These are phyloP conservation scores for Phenganax stokvisi DNA, from an alignment of 92 coral and sea anemone species.

Conservation along the genomic window DNA sequence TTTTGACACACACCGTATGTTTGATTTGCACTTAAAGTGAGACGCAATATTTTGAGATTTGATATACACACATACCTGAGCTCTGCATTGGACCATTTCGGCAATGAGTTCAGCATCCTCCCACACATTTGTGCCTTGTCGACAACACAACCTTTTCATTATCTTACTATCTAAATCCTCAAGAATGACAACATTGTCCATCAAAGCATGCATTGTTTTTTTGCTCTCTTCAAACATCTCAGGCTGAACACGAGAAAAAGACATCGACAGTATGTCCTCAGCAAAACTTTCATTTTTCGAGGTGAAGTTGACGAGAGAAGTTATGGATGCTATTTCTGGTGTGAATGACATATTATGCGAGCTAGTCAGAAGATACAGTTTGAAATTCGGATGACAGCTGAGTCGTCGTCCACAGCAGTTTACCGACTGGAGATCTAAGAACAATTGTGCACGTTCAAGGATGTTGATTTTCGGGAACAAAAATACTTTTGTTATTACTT, in stretches of 20 bases:
- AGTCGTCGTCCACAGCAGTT: constrained; percentile 89
- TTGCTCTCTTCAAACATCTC: constrained; percentile 72
- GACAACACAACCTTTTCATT: constrained; percentile 62
- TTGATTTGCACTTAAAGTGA: neutral
- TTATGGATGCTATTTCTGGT: constrained; percentile 87
- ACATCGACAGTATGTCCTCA: constrained; percentile 79
- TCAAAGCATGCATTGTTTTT: constrained; percentile 68
- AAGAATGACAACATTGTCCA: constrained; percentile 68
- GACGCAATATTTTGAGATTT: neutral
- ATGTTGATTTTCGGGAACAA: too few species aligned
- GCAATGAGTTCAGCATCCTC: constrained; percentile 93
- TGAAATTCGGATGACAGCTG: constrained; percentile 85
- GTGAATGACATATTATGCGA: constrained; percentile 71
- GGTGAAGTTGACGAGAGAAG: constrained; percentile 82
- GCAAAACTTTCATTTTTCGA: constrained; percentile 74
- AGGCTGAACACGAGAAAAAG: constrained; percentile 85
- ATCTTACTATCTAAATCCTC: constrained; percentile 80
- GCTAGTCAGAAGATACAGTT: constrained; percentile 78
- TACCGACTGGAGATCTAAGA: constrained; percentile 68
- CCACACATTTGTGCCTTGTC: constrained; percentile 91
- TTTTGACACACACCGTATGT: neutral
- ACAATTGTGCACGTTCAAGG: neutral
- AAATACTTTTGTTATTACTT: too few species aligned
- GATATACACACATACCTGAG: constrained; percentile 58
- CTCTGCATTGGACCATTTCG: constrained; percentile 75